Base-by-base conservation (phyloP, 2,797 vertebrate species). In the Peromyscus nudipes region DNA sequence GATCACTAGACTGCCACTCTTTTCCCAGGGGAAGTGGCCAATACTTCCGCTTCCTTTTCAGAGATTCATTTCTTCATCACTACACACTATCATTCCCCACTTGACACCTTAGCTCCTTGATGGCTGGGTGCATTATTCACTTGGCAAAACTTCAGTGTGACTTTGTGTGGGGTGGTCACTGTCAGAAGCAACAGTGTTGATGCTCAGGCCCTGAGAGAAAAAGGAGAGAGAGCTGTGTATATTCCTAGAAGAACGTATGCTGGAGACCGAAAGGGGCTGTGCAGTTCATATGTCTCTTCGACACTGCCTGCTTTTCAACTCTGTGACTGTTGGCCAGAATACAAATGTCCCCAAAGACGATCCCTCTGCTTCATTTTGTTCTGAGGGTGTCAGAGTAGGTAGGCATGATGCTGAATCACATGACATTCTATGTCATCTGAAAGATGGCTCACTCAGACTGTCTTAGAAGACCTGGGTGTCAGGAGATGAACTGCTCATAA, bases 131-230 rank as follows among this genome's bases (percentile, higher is more conserved):
- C 34, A 4, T 75, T 96, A 93, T 95, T 80, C 96, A 91, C 14
- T 93, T 97, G 98, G 92, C 97, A 98, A 89, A 94, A 91, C 67
- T 96, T 88, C 98, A 97, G n/a, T 3, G 77, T 91, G 94, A 93
- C 89, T 97, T 93, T 93, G 92, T 1, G 87, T 96, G 97, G 89
- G 93, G 73, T 82, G 89, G 85, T 73, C 85, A 84, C 91, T 94
- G 92, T 92, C 88, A 84, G 93, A 89, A 92, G 89, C 69, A 92
- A 87, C 96, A 90, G 46, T 84, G 93, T 34, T 94, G 94, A 93
- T 82, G 46, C 43, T 94, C 95, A 84, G 71, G 76, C 65, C 92
- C 62, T 49, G 89, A 87, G 92, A 23, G 11, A 21, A 7, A 67
- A 91, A 89, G 7, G 60, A 84, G 6, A 95, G 6, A 92, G 71